phyloP scores from a whole-genome alignment of 2,797 vertebrate species.

The Myotis planiceps region DNA sequence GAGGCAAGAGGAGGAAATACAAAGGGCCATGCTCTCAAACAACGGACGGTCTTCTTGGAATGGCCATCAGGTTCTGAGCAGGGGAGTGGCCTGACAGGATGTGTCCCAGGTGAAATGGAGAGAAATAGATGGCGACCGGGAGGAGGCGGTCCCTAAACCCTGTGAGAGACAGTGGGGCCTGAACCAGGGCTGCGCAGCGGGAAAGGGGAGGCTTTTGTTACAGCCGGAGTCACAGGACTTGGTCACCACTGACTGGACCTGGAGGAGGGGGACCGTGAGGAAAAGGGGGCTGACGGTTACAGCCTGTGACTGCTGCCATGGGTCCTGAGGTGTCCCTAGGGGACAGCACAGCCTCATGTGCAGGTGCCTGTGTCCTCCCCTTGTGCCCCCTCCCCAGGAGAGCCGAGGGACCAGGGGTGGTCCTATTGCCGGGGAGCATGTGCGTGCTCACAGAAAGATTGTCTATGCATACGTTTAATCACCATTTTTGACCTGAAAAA shows the following conservation, averaged over 20 bases:
- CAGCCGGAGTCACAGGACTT: not conserved
- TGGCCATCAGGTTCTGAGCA: not conserved
- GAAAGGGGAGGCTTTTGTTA: not conserved
- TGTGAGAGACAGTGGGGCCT: not conserved
- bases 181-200: fast-evolving
- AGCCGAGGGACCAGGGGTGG: not conserved
- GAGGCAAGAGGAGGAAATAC: not conserved
- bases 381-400: not conserved
- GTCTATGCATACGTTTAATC: not conserved
- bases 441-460: not conserved
- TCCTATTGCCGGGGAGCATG: no score
- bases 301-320: not conserved
- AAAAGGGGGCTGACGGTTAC: not conserved
- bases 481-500: not conserved
- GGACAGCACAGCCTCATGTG: not conserved
- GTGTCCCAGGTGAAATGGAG: not conserved
- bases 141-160: not conserved
- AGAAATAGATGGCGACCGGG: not conserved
- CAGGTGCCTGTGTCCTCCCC: not conserved
- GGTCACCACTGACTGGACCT: not conserved
- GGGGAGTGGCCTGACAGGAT: not conserved
- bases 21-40: not conserved
- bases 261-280: not conserved
- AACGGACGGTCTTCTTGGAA: not conserved
- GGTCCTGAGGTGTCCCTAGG: not conserved